A percentile compares a stretch with the other conserved stretches of the same genome.
phyloP scores from a whole-genome alignment of 2,888 invertebrate genomes.

The Pelosia muscerda region DNA sequence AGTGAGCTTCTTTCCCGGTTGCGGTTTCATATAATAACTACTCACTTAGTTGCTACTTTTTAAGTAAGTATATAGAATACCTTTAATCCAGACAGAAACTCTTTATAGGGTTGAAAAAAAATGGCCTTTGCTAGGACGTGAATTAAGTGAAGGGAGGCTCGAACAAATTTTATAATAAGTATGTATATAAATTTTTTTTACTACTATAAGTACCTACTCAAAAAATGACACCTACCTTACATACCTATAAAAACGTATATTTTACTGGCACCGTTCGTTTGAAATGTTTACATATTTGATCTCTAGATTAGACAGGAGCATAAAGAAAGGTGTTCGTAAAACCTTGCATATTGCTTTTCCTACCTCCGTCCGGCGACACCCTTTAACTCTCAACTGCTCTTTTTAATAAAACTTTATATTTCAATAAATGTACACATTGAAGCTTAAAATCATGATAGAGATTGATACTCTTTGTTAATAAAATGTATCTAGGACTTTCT shows the following conservation, averaged over 20 bases:
- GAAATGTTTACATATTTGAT: conserved; percentile 8
- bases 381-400: neutral
- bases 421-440: neutral
- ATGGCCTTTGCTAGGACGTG: neutral
- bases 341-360: conserved; percentile 36
- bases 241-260: neutral
- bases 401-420: neutral
- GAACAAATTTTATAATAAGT: no score
- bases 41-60: no score
- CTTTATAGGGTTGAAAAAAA: no score
- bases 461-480: no score
- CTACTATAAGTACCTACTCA: neutral
- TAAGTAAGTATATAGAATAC: no score
- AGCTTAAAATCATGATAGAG: no score
- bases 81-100: no score
- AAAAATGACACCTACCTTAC: neutral
- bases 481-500: no score
- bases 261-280: neutral
- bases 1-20: no score
- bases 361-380: neutral
- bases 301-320: neutral
- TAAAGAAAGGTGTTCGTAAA: conserved; percentile 22
- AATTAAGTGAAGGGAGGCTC: neutral
- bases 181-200: no score
- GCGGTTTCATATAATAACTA: no score